Evolutionary conservation across 23 tunicate species (phyloP), one percentile per base, ranked within the genome.

Genomic region (Halocynthia roretzi): DNA sequence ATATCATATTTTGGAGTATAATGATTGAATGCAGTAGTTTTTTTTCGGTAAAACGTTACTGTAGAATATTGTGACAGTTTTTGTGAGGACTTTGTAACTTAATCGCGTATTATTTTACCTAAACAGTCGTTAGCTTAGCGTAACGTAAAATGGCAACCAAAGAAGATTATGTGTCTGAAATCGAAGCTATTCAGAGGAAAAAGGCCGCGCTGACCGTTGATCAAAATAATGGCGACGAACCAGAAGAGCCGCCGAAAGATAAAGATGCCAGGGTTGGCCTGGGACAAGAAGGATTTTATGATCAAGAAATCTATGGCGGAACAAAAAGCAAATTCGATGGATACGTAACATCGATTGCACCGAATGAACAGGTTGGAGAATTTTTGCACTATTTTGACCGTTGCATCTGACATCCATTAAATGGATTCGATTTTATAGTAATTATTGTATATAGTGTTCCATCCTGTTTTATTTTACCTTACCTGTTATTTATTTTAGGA

Each of bases 241-340:
- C 10, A 15, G 67, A 71, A 40, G 62, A 51, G 52, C 72, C 67
- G 20, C 50, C 53, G 7, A 67, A 67, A 12, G 85, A 86, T 18
- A 52, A 56, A 61, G 71, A 55, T 51, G 84, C 76, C 50, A 62
- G 87, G 56, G 83, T 91, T 12, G 87, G 82, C 66, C 78, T 91
- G 1, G 97, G 97, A 20, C 92, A 83, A 81, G 87, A 83, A 71
- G 97, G 97, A 8, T 84, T 82, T 81, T 90, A 84, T 76, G 97
- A 91, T 85, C 90, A 91, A 63, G 90, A 91, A 50, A 91, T 91
- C 56, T 91, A 91, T 85, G 97, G 97, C 5, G 97, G 97, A 7
- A 68, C 87, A 48, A 81, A 91, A 62, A 85, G 90, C 80, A 91
- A 91, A 68, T 91, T 91, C 85, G 90, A 90, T 52, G 97, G 97